Evolutionary conservation across 2,797 vertebrate genomes (phyloP), one percentile per base, ranked within the genome.

Genomic region (Halcyon leucocephala): DNA sequence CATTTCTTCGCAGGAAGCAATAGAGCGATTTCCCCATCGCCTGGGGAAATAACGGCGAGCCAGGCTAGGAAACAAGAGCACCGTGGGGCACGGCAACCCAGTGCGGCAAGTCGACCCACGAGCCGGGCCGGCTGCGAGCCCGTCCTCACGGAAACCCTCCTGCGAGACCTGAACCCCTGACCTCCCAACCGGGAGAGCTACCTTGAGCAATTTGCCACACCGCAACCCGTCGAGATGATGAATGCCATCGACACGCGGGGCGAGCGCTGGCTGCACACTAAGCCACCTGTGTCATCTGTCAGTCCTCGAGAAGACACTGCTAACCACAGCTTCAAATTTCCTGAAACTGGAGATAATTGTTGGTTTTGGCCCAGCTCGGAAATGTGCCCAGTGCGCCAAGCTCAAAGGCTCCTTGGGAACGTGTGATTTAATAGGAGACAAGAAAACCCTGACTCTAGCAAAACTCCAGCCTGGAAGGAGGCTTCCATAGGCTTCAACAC

Each of bases 341-440:
- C 93, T 94, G 82, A 92, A 94, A 94, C 82, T 64, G 89, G 95
- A 97, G 82, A 70, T 71, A 77, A 33, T 49, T 96, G 90, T 93
- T 96, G 96, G 80, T 95, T 95, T 95, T 95, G 90, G 90, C 90
- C 79, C 3, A 0, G 64, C 81, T 65, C 61, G 62, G 96, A 55
- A 46, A 76, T 18, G 49, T 85, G 60, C 60, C 93, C 83, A 35
- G 20, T 14, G 64, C 69, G 3, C 86, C 54, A 31, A 49, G 64
- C 52, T 87, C 80, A 6, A 25, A 83, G 51, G 84, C 86, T 95
- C 89, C 86, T 66, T 15, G 80, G 82, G 73, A 74, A 42, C 0
- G 3, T 3, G 49, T 72, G 89, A 79, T 82, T 95, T 76, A 80
- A 51, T 61, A 76, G 46, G 48, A 91, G 83, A 49, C 92, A 60